These are phyloP conservation scores for Adelphocoris suturalis DNA, from an alignment of 2,888 invertebrate genomes.

Conservation along the genomic window DNA sequence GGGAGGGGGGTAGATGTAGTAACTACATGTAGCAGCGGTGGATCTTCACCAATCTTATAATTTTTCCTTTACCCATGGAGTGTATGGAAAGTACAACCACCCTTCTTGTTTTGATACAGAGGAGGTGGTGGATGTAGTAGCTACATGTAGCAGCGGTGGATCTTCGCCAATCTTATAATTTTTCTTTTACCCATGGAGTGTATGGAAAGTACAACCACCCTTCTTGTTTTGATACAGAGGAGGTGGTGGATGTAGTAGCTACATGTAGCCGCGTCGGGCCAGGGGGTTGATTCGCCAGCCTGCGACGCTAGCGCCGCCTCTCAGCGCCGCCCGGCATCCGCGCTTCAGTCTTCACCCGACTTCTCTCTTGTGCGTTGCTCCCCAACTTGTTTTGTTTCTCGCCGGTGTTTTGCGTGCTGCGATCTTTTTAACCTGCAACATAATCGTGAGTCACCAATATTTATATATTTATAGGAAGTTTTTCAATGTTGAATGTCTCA, in stretches of 20 bases:
- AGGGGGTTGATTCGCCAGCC: conserved; percentile 31
- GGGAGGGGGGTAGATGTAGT: too few relatives aligned
- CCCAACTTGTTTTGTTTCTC: conserved; percentile 40
- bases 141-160: background rate
- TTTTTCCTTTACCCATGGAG: too few relatives aligned
- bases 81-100: too few relatives aligned
- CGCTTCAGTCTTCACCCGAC: conserved; percentile 60
- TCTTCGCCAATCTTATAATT: background rate
- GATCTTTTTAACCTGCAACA: conserved; percentile 52
- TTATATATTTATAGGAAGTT: background rate
- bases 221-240: too few relatives aligned
- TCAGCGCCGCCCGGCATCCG: conserved; percentile 16
- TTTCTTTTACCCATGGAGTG: too few relatives aligned
- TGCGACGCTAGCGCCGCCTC: conserved; percentile 60
- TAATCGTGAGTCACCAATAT: background rate
- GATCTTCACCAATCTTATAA: background rate
- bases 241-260: background rate
- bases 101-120: too few relatives aligned
- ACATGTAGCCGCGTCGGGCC: background rate
- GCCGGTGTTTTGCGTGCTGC: conserved; percentile 51
- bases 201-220: too few relatives aligned
- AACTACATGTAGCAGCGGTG: background rate
- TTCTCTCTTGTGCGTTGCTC: conserved; percentile 28
- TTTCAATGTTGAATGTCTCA: background rate
- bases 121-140: background rate